Base-by-base conservation (phyloP, 2,888 invertebrate species). In the Cryptocheilus praepositus region DNA sequence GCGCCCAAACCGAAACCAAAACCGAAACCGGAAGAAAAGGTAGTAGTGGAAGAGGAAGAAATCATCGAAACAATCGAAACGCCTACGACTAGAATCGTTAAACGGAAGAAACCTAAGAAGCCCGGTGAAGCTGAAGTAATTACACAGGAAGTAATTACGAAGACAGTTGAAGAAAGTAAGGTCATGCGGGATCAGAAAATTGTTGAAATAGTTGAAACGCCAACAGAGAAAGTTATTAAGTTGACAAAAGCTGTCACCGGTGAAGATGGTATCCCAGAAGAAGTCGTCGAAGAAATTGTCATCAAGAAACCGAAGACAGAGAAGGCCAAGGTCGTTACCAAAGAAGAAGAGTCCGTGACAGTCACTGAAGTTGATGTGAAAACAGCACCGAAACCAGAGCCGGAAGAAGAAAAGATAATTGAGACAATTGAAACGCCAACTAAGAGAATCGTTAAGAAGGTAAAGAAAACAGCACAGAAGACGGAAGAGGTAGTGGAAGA, bases 71-170 rank as follows among this genome's bases (percentile, higher is more conserved):
- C 86, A 7, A 85, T 85, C 43, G 82, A 89, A 74, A 78, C 86
- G 1, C 83, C 88, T 65, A 88, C 90, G 16, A 87, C 88, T 73
- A 86, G 82, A 11, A 83, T 88, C 5, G 89, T 85, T 57, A 89
- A 87, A 69, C 87, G 80, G 15, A 82, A 88, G 61, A 83, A 83
- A 7, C 85, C 85, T 58, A 89, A 25, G 87, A 90, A 79, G 85
- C 89, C 89, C 64, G 88, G 89, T 44, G 86, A 87, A 18, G 84
- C 84, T n/a, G 82, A 89, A 83, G 79, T 88, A 77, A 77, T 61
- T 71, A 76, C 81, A 81, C 45, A 89, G 81, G 76, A 88, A 84
- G 85, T 86, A 0, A 73, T 79, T 0, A 71, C 85, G 4, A 86
- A 89, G 70, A 89, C 90, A 63, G 80, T 83, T 3, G 83, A 84